phyloP scores from a whole-genome alignment of 2,888 invertebrate species.

The Pristionchus exspectatus region DNA sequence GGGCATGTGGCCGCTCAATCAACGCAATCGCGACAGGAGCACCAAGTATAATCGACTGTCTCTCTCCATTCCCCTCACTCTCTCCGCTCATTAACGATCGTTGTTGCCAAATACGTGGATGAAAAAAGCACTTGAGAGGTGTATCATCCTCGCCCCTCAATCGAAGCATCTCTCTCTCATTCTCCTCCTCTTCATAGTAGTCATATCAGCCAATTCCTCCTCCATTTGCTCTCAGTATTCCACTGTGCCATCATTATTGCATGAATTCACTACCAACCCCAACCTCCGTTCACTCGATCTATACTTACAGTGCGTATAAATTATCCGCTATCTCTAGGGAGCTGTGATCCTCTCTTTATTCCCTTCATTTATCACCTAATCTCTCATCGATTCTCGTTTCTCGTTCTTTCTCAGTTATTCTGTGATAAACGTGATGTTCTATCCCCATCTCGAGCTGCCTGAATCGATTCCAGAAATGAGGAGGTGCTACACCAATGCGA shows the following conservation, averaged over 20 bases:
- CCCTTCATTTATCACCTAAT: background rate
- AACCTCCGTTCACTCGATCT: background rate
- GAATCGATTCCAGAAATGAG: background rate
- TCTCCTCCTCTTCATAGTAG: constrained; percentile 24
- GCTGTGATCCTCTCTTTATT: background rate
- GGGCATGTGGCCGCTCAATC: constrained; percentile 61
- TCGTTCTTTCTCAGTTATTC: constrained; percentile 24
- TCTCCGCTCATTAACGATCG: constrained; percentile 43
- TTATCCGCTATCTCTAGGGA: constrained; percentile 33
- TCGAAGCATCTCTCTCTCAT: constrained; percentile 23
- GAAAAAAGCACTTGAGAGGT: constrained; percentile 36
- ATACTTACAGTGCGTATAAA: constrained; percentile 17
- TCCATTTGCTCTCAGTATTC: constrained; percentile 46
- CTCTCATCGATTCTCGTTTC: constrained; percentile 11
- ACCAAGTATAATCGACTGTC: constrained; percentile 59
- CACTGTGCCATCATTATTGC: background rate
- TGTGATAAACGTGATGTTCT: constrained; percentile 36
- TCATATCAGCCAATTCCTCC: constrained; percentile 27
- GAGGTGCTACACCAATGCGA: background rate
- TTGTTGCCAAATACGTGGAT: constrained; percentile 27
- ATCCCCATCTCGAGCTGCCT: background rate
- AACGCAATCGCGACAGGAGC: constrained; percentile 60
- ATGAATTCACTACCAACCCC: background rate
- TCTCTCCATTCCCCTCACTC: constrained; percentile 8
- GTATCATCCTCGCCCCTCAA: constrained; percentile 15